These are phyloP conservation scores for Macrobrachium nipponense DNA, from an alignment of 1,140 invertebrate species.

Conservation along the genomic window DNA sequence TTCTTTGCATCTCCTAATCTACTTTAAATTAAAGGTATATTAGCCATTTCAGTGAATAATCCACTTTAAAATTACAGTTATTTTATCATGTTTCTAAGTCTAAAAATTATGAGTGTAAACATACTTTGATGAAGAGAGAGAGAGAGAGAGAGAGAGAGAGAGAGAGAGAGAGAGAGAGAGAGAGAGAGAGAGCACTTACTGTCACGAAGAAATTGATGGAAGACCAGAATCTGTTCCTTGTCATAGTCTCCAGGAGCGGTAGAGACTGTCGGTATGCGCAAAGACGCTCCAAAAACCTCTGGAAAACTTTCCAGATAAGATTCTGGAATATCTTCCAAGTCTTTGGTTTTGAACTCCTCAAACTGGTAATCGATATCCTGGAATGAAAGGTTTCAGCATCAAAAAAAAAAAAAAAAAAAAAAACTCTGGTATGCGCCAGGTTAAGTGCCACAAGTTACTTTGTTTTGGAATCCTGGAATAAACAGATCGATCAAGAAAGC, in stretches of 20 bases:
- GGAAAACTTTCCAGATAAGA: constrained; percentile 34
- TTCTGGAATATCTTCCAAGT: constrained; percentile 21
- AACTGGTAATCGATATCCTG: constrained; percentile 48
- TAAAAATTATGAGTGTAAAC: background rate
- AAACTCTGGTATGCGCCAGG: no score
- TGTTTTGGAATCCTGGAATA: no score
- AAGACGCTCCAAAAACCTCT: constrained; percentile 26
- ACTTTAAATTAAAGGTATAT: no score
- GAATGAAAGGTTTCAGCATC: no score
- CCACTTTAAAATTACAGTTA: no score
- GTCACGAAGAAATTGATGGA: constrained; percentile 50
- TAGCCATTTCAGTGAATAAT: no score
- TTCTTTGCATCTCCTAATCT: background rate
- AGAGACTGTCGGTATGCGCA: constrained; percentile 44
- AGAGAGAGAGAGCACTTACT: constrained; percentile 35
- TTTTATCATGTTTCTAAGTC: no score
- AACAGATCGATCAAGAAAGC: background rate
- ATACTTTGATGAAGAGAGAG: background rate
- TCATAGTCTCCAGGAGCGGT: constrained; percentile 11
- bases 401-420: no score
- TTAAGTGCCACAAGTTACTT: no score
- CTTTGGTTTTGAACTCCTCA: background rate
- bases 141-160: constrained; percentile 35
- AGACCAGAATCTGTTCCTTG: constrained; percentile 18
- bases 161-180: constrained; percentile 33